Conservation (phyloP, 2,888 invertebrate species). For the Xestoiulus laeticollis region DNA sequence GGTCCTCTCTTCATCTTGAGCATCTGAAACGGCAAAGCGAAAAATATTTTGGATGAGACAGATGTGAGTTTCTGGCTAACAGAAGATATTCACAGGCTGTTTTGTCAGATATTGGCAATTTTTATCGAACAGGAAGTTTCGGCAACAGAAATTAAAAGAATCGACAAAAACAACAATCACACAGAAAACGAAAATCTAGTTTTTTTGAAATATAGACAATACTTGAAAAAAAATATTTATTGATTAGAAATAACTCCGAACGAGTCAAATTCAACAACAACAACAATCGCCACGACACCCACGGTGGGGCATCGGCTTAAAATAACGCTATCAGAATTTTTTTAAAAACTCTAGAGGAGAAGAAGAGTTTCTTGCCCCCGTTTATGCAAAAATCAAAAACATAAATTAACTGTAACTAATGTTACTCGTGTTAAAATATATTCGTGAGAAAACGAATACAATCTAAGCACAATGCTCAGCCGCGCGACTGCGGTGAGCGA, state of each 20-base stretch:
- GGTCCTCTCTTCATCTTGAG: constrained; percentile 25
- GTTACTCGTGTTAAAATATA: too few species aligned
- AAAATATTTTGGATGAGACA: not conserved
- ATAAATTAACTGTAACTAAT: not conserved
- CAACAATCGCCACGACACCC: not conserved
- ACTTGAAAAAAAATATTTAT: not conserved
- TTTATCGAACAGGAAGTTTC: too few species aligned
- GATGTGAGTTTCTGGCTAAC: too few species aligned
- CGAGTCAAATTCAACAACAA: not conserved
- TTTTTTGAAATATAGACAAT: not conserved
- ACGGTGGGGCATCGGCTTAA: not conserved
- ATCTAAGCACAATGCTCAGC: not conserved
- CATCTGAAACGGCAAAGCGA: constrained; percentile 35
- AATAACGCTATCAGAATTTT: not conserved
- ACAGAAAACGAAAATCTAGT: too few species aligned
- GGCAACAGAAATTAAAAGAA: too few species aligned
- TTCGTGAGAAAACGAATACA: too few species aligned
- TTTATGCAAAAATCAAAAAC: not conserved
- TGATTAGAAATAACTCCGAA: not conserved
- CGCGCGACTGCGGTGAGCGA: not conserved
- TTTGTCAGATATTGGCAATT: too few species aligned
- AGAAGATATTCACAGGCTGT: too few species aligned
- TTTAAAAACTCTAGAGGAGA: too few species aligned
- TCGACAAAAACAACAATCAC: too few species aligned
- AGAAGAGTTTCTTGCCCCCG: too few species aligned